Conservation (phyloP, 2,797 vertebrate species). For the Hyperoplus immaculatus region DNA sequence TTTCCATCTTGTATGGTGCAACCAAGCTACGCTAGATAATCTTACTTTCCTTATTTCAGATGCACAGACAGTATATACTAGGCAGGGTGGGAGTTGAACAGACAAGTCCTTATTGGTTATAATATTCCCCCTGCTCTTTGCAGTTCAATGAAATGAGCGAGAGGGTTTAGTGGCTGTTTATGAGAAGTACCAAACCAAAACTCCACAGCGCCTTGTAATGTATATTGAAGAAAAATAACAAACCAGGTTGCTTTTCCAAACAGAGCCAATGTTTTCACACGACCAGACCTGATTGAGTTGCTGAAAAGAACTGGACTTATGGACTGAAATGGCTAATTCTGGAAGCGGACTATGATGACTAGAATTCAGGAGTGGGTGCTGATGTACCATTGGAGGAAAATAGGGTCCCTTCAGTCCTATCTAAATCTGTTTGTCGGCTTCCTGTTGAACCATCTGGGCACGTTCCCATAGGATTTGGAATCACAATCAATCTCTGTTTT, state of each 20-base stretch:
- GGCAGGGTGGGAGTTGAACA: slow-evolving; percentile 5
- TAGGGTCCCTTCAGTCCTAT: background rate
- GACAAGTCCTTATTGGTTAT: slow-evolving; percentile 9
- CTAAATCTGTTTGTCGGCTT: background rate
- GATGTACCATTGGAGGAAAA: background rate
- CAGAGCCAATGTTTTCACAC: background rate
- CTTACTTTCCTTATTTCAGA: slow-evolving; percentile 13
- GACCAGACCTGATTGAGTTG: background rate
- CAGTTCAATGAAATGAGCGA: background rate
- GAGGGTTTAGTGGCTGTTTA: background rate
- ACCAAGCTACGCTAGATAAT: slow-evolving; percentile 7
- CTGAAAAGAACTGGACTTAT: background rate
- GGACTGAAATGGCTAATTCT: background rate
- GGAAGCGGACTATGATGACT: background rate
- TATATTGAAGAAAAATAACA: too few species aligned
- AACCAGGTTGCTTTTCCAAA: background rate
- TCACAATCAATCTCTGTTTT: slow-evolving; percentile 10
- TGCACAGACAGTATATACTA: slow-evolving; percentile 11
- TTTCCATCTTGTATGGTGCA: slow-evolving; percentile 39
- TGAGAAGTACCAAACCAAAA: background rate
- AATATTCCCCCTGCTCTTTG: slow-evolving; percentile 3
- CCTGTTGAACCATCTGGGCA: slow-evolving; percentile 11
- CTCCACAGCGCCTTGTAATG: too few species aligned
- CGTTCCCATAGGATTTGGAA: background rate
- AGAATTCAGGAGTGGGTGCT: background rate